phyloP scores from a whole-genome alignment of 2,113 vertebrate genomes.

The Psittacula cyanocephala region DNA sequence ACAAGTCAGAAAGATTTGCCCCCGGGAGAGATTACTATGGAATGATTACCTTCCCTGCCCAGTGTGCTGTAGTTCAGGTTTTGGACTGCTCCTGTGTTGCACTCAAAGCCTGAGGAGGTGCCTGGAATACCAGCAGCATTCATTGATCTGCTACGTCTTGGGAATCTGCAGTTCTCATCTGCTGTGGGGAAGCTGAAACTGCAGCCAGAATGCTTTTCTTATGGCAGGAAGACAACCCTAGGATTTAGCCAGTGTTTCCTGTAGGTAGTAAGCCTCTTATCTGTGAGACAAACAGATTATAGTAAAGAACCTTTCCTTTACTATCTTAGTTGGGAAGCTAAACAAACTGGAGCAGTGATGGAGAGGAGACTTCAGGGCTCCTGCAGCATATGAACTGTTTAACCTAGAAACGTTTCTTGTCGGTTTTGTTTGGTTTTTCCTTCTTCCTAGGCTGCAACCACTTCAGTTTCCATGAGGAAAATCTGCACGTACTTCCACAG shows the following conservation, averaged over 20 bases:
- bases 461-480: constrained; percentile 87
- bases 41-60: neutral
- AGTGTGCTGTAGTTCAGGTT: neutral
- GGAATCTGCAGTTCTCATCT: neutral
- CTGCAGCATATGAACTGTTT: neutral
- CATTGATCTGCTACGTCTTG: neutral
- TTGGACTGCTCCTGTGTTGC: neutral
- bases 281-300: neutral
- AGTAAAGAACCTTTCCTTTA: neutral
- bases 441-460: constrained; percentile 71
- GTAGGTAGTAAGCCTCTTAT: neutral
- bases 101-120: neutral
- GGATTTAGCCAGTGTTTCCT: neutral
- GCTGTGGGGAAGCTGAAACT: neutral
- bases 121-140: neutral
- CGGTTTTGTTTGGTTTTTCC: neutral
- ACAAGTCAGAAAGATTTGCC: neutral
- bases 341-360: neutral
- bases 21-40: neutral
- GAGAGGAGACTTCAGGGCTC: neutral
- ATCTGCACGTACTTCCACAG: constrained; percentile 91
- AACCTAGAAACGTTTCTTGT: neutral
- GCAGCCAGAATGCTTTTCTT: neutral
- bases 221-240: neutral
- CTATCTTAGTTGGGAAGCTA: neutral